Conservation (phyloP, 2,888 invertebrate species). For the Leptopilina syphax region DNA sequence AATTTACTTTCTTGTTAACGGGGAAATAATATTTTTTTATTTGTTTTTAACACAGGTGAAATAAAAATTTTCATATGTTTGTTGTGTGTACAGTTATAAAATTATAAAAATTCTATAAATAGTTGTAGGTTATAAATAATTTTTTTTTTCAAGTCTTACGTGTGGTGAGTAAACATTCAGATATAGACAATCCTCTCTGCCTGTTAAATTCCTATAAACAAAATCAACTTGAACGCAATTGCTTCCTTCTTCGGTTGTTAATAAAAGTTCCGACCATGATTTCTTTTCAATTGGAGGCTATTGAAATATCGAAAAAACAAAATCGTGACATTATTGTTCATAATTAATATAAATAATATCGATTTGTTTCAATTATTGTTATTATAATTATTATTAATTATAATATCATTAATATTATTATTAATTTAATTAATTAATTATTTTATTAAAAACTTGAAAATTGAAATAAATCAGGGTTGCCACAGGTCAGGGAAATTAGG, state of each 20-base stretch:
- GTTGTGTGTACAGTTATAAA: too few relatives aligned
- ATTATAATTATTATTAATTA: too few relatives aligned
- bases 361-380: too few relatives aligned
- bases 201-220: constrained; percentile 43
- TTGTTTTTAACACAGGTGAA: neutral
- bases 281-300: constrained; percentile 59
- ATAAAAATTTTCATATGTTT: neutral
- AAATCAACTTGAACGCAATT: constrained; percentile 57
- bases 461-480: neutral
- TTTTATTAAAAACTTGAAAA: neutral
- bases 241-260: constrained; percentile 51
- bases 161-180: constrained; percentile 64
- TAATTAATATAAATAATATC: neutral
- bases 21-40: neutral
- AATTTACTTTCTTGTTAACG: neutral
- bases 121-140: neutral
- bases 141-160: constrained; percentile 49
- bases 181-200: constrained; percentile 64
- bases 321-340: neutral
- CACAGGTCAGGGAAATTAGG: too few relatives aligned
- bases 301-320: constrained; percentile 20
- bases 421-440: neutral
- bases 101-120: too few relatives aligned
- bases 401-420: too few relatives aligned
- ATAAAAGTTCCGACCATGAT: constrained; percentile 56